These are phyloP conservation scores for Mesembrinibis cayennensis DNA, from an alignment of 2,113 vertebrate genomes.

Conservation along the genomic window DNA sequence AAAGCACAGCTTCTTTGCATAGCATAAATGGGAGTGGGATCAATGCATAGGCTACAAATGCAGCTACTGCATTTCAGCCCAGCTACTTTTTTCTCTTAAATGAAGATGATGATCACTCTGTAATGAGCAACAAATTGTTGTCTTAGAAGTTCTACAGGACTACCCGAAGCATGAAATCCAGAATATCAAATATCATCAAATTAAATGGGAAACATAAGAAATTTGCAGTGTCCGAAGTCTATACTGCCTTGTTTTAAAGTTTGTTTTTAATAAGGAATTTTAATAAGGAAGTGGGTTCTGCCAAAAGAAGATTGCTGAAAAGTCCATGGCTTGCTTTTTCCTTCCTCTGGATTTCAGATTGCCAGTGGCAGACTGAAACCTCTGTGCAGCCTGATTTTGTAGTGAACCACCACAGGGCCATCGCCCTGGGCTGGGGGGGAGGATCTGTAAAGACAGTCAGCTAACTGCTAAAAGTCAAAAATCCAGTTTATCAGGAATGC, in stretches of 20 bases:
- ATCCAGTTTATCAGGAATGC: not conserved
- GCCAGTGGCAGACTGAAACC: not conserved
- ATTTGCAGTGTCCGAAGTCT: not conserved
- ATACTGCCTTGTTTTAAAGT: not conserved
- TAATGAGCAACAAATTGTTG: not conserved
- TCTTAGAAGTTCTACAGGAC: not conserved
- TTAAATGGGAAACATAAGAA: not conserved
- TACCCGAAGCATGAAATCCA: not conserved
- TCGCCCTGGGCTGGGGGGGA: not conserved
- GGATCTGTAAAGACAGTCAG: not conserved
- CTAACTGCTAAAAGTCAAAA: not conserved
- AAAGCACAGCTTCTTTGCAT: not conserved
- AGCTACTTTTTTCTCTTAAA: not conserved
- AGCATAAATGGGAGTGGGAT: not conserved
- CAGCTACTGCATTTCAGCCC: not conserved
- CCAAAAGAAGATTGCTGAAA: not conserved
- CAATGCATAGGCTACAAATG: not conserved
- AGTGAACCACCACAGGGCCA: not conserved
- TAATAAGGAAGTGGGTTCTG: not conserved
- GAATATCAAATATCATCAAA: not conserved
- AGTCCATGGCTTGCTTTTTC: not conserved
- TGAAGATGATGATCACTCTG: not conserved
- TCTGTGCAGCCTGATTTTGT: not conserved
- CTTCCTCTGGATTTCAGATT: not conserved
- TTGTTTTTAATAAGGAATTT: not conserved